Evolutionary conservation across 2,113 vertebrate species (phyloP), one percentile per base, ranked within the genome.

Genomic region (Cichladusa arquata): DNA sequence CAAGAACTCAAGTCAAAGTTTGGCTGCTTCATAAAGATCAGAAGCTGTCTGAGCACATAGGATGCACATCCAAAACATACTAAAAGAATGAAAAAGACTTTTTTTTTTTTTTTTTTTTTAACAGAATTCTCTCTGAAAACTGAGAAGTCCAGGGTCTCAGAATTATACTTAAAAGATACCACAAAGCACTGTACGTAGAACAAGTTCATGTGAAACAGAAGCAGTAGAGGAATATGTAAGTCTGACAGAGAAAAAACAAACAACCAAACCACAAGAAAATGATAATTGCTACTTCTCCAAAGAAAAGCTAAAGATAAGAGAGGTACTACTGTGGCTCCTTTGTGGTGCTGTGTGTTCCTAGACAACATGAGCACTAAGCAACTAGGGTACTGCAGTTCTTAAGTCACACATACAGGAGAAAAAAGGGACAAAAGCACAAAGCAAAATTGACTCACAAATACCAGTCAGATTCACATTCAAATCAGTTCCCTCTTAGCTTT

Each of bases 401-500:
- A 54, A 40, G 29, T 22, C 3, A 3, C 15, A 48, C 3, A 22
- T 9, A 29, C 0, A 26, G 2, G 11, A 15, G 8, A 42, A 66
- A 77, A 85, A 11, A 31, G 15, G 11, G 25, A 28, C 2, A 6
- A 91, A 54, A 80, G 31, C 23, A 86, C 18, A 74, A 83, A 80
- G 22, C 14, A 87, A 83, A 44, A 42, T 0, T 57, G 23, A 76
- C 33, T 85, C 16, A 77, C 8, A 76, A 82, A 16, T 38, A 94
- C 4, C 24, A 67, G 20, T n/a, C 38, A 86, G 48, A 92, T 62
- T 81, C 34, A 79, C 56, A 92, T 78, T 57, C 24, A 70, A 54
- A 83, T 50, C 34, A 40, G 54, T 34, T 51, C n/a, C 24, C 57
- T 45, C 31, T 73, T 77, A 79, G 20, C 50, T 84, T 91, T 51